Conservation (phyloP, 2,113 vertebrate genomes). For the Callopanchax toddi region DNA sequence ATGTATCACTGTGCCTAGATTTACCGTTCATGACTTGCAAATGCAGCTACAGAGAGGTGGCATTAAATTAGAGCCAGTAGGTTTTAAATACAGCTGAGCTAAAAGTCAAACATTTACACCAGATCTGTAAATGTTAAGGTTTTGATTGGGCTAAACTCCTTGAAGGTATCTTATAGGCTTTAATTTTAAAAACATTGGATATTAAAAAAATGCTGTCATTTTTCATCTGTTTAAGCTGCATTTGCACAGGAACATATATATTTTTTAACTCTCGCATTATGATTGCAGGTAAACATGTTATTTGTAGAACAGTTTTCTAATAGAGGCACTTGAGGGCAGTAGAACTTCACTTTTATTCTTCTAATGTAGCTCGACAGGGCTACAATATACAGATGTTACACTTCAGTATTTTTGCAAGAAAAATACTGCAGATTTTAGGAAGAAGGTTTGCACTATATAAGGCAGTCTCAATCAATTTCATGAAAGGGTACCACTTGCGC, state of each 20-base stretch:
- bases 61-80: slow-evolving; percentile 5
- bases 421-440: neutral
- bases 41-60: slow-evolving; percentile 11
- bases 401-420: too few species aligned
- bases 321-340: slow-evolving; percentile 66
- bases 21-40: slow-evolving; percentile 24
- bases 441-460: too few species aligned
- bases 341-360: slow-evolving; percentile 8
- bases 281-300: neutral
- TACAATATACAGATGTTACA: too few species aligned
- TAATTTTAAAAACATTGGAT: too few species aligned
- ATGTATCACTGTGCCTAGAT: neutral
- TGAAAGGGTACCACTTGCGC: neutral
- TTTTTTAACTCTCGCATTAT: neutral
- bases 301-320: neutral
- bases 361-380: too few species aligned
- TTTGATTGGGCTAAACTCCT: neutral
- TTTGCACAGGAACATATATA: slow-evolving; percentile 6
- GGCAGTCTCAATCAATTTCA: too few species aligned
- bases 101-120: neutral
- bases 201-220: too few species aligned
- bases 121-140: neutral
- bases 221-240: slow-evolving; percentile 4
- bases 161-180: too few species aligned
- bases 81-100: neutral